These are phyloP conservation scores for Anoplius nigerrimus DNA, from an alignment of 2,888 invertebrate genomes.

Conservation along the genomic window DNA sequence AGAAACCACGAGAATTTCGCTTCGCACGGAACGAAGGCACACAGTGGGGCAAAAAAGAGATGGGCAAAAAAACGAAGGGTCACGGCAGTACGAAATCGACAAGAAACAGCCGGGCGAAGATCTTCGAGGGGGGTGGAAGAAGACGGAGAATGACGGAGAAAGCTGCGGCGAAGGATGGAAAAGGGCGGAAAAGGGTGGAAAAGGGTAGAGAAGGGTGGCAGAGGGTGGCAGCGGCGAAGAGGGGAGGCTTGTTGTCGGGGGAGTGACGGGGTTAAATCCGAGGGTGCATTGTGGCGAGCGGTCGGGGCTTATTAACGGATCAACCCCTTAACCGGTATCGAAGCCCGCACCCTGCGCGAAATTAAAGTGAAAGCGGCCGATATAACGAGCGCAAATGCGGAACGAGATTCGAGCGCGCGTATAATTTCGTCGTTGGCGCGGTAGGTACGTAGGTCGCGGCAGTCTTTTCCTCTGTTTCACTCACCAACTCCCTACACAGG, in stretches of 20 bases:
- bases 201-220: no score
- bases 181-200: no score
- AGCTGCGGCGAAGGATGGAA: neutral
- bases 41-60: neutral
- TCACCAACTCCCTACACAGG: no score
- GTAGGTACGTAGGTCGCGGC: neutral
- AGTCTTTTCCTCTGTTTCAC: neutral
- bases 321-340: conserved; percentile 9
- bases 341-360: neutral
- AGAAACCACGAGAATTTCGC: no score
- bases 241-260: no score
- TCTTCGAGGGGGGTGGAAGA: neutral
- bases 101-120: neutral
- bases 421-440: neutral
- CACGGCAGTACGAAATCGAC: neutral
- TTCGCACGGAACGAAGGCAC: no score
- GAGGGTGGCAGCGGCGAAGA: neutral
- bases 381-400: neutral
- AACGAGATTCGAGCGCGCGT: neutral
- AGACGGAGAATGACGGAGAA: neutral
- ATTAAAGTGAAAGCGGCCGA: neutral
- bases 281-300: neutral
- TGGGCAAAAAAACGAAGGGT: neutral
- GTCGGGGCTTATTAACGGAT: conserved; percentile 12
- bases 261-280: conserved; percentile 8